Conservation (phyloP, 1,140 invertebrate genomes). For the Gryon sp. region DNA sequence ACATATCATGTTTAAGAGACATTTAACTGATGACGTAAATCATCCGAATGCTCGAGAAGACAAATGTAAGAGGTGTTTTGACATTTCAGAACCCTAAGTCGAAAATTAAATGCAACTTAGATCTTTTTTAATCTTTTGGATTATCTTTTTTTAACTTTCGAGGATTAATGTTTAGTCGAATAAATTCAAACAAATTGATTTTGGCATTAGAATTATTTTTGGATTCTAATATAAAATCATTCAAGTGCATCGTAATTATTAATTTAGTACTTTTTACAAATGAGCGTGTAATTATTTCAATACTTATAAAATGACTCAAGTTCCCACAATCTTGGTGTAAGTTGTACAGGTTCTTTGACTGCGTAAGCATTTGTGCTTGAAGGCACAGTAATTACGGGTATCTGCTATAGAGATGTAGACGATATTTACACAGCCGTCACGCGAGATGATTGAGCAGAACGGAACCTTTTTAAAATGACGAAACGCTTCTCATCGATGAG, state of each 20-base stretch:
- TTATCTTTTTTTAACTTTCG: too few species aligned
- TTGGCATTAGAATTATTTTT: too few species aligned
- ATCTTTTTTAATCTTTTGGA: too few species aligned
- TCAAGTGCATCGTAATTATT: too few species aligned
- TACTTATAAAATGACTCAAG: conserved; percentile 30
- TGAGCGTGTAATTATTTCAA: conserved; percentile 36
- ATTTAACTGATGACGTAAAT: conserved; percentile 36
- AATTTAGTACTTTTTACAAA: too few species aligned
- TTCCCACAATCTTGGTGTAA: conserved; percentile 56
- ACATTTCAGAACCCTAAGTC: too few species aligned
- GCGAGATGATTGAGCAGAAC: conserved; percentile 76
- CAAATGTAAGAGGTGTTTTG: conserved; percentile 49
- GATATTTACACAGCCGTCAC: conserved; percentile 78
- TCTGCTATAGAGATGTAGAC: conserved; percentile 74
- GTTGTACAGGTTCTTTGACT: conserved; percentile 54
- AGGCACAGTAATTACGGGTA: conserved; percentile 75
- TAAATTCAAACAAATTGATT: too few species aligned
- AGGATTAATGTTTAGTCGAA: too few species aligned
- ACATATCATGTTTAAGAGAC: conserved; percentile 27
- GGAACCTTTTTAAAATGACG: conserved; percentile 71
- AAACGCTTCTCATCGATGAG: conserved; percentile 65
- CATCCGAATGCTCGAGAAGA: conserved; percentile 24
- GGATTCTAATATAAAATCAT: too few species aligned
- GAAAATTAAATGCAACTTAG: too few species aligned
- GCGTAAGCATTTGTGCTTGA: conserved; percentile 72